Percentiles rank a stretch among this genome's conserved stretches.
Conservation (phyloP, 2,888 invertebrate genomes). For the Macrosiphum euphorbiae region DNA sequence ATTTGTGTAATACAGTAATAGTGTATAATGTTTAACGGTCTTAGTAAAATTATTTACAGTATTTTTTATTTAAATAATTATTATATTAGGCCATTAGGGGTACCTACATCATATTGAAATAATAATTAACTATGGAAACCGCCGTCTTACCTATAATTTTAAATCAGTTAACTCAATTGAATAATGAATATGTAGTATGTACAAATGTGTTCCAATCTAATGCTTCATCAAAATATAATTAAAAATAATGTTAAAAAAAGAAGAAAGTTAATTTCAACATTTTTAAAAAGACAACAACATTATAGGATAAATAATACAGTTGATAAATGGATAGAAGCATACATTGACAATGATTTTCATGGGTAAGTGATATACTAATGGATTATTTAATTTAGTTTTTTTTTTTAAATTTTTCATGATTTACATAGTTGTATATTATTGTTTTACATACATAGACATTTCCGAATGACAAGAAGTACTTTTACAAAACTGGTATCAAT, state of each 20-base stretch:
- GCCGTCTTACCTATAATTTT: background rate
- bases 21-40: too few relatives aligned
- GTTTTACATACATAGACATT: background rate
- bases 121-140: constrained; percentile 9
- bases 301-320: background rate
- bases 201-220: background rate
- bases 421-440: background rate
- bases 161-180: background rate
- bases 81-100: background rate
- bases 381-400: background rate
- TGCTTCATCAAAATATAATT: background rate
- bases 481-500: constrained; percentile 18
- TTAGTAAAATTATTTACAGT: too few relatives aligned
- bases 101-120: background rate
- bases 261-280: constrained; percentile 1
- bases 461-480: background rate
- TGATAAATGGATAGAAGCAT: too few relatives aligned
- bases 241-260: background rate
- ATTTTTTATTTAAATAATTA: background rate
- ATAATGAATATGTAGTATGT: constrained; percentile 11
- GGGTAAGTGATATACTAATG: too few relatives aligned
- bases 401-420: background rate
- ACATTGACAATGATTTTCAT: too few relatives aligned
- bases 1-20: too few relatives aligned
- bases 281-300: background rate